These are phyloP conservation scores for Tridacna gigas DNA, from an alignment of 2,888 invertebrate genomes.

Conservation along the genomic window DNA sequence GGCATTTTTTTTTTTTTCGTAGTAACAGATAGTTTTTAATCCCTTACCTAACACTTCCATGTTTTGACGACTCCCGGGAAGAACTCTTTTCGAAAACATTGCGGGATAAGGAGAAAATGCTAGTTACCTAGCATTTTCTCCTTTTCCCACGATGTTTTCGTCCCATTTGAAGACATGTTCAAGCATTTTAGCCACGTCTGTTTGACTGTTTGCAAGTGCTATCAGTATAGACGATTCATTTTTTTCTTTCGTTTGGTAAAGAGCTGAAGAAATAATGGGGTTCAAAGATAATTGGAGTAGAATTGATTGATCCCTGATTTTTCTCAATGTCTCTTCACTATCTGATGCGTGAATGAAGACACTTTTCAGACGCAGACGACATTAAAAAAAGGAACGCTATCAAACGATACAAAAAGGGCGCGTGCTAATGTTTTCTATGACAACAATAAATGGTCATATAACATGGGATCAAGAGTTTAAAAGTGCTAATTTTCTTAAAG, in stretches of 20 bases:
- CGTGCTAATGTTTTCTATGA: constrained; percentile 63
- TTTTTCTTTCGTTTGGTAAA: no score
- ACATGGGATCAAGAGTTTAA: constrained; percentile 55
- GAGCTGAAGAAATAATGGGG: no score
- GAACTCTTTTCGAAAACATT: not conserved
- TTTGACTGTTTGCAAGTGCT: no score
- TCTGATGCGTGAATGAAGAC: constrained; percentile 40
- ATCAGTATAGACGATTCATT: no score
- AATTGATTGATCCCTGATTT: not conserved
- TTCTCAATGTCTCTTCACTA: not conserved
- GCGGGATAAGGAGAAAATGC: not conserved
- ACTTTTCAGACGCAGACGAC: constrained; percentile 48
- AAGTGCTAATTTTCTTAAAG: constrained; percentile 57
- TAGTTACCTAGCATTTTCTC: not conserved
- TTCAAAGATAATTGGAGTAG: not conserved
- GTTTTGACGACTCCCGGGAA: not conserved
- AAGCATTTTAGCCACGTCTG: no score
- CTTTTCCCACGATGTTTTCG: no score
- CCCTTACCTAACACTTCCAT: not conserved
- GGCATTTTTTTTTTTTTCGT: no score
- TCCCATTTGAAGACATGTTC: no score
- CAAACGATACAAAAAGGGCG: constrained; percentile 51
- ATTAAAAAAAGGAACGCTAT: constrained; percentile 35
- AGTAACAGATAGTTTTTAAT: not conserved
- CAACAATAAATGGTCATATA: constrained; percentile 43